Conservation (phyloP, 2,888 invertebrate genomes). For the Hypomecis atomaria region DNA sequence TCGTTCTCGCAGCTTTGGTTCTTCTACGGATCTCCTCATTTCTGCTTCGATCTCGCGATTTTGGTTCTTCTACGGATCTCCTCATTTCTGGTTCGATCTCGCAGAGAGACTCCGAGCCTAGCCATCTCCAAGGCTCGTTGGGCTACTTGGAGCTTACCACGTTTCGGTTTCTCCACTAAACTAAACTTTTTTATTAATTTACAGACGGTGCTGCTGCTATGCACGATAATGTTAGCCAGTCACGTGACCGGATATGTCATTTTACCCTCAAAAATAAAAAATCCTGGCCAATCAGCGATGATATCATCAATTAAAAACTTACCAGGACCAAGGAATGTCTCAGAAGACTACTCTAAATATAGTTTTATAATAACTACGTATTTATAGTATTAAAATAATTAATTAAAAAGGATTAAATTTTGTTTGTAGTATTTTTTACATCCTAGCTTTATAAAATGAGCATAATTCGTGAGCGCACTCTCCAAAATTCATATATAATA, state of each 20-base stretch:
- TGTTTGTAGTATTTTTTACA: not conserved
- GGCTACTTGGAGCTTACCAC: not conserved
- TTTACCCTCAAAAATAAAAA: constrained; percentile 26
- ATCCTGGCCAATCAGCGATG: constrained; percentile 5
- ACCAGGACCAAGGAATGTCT: constrained; percentile 43
- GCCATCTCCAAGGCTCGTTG: too few species aligned
- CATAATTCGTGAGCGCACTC: too few species aligned
- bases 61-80: too few species aligned
- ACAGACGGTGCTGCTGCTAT: constrained; percentile 23
- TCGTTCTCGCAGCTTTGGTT: too few species aligned
- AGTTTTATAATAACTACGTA: constrained; percentile 76
- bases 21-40: too few species aligned
- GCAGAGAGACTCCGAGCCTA: too few species aligned
- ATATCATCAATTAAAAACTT: constrained; percentile 23
- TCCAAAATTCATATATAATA: too few species aligned
- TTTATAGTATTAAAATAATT: constrained; percentile 52
- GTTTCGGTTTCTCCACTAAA: constrained; percentile 5
- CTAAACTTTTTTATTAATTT: constrained; percentile 9
- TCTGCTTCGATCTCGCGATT: too few species aligned
- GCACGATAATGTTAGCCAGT: constrained; percentile 9
- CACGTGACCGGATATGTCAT: constrained; percentile 19
- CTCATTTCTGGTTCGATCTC: too few species aligned
- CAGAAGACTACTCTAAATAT: constrained; percentile 74
- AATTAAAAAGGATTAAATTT: not conserved
- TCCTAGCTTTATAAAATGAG: too few species aligned